These are phyloP conservation scores for Leptinotarsa peninsularis DNA, from an alignment of 2,888 invertebrate genomes.

Conservation along the genomic window DNA sequence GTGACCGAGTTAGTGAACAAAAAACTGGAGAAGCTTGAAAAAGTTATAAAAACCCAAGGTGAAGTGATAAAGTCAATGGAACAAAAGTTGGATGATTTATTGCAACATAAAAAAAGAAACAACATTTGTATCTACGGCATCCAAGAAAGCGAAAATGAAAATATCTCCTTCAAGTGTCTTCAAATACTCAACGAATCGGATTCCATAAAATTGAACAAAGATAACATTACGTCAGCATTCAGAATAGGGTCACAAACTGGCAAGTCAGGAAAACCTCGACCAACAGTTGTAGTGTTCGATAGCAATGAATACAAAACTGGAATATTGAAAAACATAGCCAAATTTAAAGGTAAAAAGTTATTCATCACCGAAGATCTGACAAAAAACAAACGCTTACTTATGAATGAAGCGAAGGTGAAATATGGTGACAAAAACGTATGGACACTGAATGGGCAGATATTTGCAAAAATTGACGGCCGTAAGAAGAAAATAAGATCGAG, in stretches of 20 bases:
- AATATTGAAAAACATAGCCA: constrained; percentile 3
- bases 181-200: not conserved
- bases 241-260: not conserved
- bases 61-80: constrained; percentile 19
- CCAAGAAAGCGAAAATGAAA: not conserved
- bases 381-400: not conserved
- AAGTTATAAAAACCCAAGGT: constrained; percentile 19
- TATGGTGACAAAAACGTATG: not conserved
- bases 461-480: constrained; percentile 10
- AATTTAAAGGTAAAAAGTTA: not conserved
- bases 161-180: not conserved
- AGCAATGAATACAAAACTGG: not conserved
- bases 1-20: not conserved
- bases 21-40: constrained; percentile 6
- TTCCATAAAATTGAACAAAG: not conserved
- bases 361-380: constrained; percentile 10
- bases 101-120: constrained; percentile 4
- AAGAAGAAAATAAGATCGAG: constrained; percentile 1
- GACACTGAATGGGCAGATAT: constrained; percentile 9
- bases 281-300: constrained; percentile 8
- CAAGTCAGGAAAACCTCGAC: constrained; percentile 9
- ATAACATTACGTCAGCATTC: no score
- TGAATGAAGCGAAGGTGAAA: not conserved
- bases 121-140: constrained; percentile 1
- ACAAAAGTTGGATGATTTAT: constrained; percentile 9